Conservation (phyloP, 2,888 invertebrate species). For the Drosophila austrosaltans region DNA sequence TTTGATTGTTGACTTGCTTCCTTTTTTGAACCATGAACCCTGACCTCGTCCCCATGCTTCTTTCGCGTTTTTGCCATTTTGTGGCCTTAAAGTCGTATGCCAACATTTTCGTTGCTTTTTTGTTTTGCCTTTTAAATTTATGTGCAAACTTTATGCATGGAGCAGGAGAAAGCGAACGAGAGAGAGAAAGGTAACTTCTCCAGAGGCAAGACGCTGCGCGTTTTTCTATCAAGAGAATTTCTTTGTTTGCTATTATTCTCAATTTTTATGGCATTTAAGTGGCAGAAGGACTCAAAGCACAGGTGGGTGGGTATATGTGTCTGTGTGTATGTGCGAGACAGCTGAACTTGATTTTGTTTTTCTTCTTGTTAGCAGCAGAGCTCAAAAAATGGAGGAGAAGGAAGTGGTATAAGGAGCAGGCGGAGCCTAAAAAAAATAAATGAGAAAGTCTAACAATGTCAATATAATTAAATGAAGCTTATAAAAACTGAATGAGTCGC, state of each 20-base stretch:
- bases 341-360: slow-evolving; percentile 30
- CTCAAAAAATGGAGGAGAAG: slow-evolving; percentile 36
- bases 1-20: slow-evolving; percentile 65
- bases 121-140: slow-evolving; percentile 62
- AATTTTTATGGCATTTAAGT: slow-evolving; percentile 72
- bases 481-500: slow-evolving; percentile 45
- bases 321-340: slow-evolving; percentile 7
- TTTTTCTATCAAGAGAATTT: slow-evolving; percentile 68
- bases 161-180: slow-evolving; percentile 10
- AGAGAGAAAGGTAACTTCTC: neutral
- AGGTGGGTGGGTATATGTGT: neutral
- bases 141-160: slow-evolving; percentile 74
- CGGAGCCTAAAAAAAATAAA: slow-evolving; percentile 15
- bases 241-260: slow-evolving; percentile 44
- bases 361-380: slow-evolving; percentile 23
- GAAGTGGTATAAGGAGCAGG: slow-evolving; percentile 16
- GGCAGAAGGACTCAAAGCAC: slow-evolving; percentile 37
- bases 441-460: slow-evolving; percentile 61
- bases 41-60: slow-evolving; percentile 56
- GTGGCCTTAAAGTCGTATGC: slow-evolving; percentile 71
- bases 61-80: slow-evolving; percentile 58
- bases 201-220: slow-evolving; percentile 9
- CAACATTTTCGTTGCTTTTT: slow-evolving; percentile 39
- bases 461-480: slow-evolving; percentile 75
- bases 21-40: slow-evolving; percentile 44